Percentiles rank a stretch among this genome's conserved stretches.
Conservation (phyloP, 2,113 vertebrate genomes). For the Ptilonorhynchus violaceus region DNA sequence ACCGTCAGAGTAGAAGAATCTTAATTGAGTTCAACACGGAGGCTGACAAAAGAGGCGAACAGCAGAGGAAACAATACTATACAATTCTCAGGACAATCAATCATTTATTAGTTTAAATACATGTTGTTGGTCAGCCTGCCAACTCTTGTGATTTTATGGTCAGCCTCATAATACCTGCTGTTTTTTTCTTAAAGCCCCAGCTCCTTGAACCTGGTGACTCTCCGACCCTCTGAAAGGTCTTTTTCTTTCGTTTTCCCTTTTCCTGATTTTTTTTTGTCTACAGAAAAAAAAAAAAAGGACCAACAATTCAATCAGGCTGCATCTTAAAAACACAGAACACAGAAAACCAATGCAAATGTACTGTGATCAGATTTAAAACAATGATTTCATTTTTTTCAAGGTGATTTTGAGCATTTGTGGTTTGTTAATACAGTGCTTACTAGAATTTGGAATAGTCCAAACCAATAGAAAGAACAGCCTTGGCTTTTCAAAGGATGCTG, state of each 20-base stretch:
- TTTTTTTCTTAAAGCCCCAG: constrained; percentile 32
- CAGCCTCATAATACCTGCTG: not conserved
- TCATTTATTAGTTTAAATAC: constrained; percentile 55
- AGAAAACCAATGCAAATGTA: not conserved
- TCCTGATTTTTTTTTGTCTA: not conserved
- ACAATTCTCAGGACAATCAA: constrained; percentile 55
- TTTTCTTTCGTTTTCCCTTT: not conserved
- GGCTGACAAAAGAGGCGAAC: constrained; percentile 52
- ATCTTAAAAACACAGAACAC: not conserved
- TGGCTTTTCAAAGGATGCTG: not conserved
- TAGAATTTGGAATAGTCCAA: not conserved
- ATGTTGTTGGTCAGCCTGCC: constrained; percentile 24
- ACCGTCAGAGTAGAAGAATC: constrained; percentile 52
- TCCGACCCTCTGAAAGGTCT: not conserved
- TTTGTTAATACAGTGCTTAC: not conserved
- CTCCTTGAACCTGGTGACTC: not conserved
- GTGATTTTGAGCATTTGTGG: not conserved
- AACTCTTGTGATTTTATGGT: constrained; percentile 9
- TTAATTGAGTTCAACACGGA: constrained; percentile 43
- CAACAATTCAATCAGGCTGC: not conserved
- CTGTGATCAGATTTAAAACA: not conserved
- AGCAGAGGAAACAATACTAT: constrained; percentile 59
- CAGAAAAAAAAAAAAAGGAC: not conserved
- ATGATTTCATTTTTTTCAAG: not conserved
- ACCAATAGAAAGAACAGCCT: not conserved